Conservation (phyloP, 2,888 invertebrate genomes). For the Calliphora vomitoria region DNA sequence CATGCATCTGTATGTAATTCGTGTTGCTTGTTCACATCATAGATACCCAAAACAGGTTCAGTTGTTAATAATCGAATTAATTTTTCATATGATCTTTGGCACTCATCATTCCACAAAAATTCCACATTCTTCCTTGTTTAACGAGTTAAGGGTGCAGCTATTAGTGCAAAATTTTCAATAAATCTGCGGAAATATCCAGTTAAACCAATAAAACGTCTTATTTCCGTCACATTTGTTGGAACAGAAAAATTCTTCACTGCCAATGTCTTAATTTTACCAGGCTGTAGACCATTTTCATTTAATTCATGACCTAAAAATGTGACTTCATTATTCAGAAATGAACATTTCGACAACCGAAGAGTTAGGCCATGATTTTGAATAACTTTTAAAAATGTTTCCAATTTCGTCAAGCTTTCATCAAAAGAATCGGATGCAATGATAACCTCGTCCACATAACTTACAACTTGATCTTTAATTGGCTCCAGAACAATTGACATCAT, state of each 20-base stretch:
- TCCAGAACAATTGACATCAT: conserved; percentile 67
- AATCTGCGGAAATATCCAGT: conserved; percentile 78
- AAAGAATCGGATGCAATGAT: conserved; percentile 31
- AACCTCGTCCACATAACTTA: conserved; percentile 45
- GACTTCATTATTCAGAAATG: conserved; percentile 9
- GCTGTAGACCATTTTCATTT: conserved; percentile 72
- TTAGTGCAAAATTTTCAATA: not conserved
- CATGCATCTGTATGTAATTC: conserved; percentile 68
- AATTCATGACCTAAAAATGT: conserved; percentile 41
- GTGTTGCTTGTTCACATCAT: conserved; percentile 60
- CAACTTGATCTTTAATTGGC: conserved; percentile 49
- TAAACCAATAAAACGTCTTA: conserved; percentile 75
- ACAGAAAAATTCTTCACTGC: conserved; percentile 75
- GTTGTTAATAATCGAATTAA: conserved; percentile 74
- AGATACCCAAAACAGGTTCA: conserved; percentile 69
- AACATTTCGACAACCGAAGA: conserved; percentile 36
- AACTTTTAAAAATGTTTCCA: conserved; percentile 9
- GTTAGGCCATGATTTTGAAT: not conserved
- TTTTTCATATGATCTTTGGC: not conserved
- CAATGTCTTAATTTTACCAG: conserved; percentile 76
- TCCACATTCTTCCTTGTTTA: too few species aligned
- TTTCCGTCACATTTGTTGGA: conserved; percentile 70
- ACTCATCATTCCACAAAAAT: too few species aligned
- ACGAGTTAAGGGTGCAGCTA: not conserved
- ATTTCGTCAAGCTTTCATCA: not conserved